These are phyloP conservation scores for Gambusia affinis DNA, from an alignment of 2,113 vertebrate species.

Conservation along the genomic window DNA sequence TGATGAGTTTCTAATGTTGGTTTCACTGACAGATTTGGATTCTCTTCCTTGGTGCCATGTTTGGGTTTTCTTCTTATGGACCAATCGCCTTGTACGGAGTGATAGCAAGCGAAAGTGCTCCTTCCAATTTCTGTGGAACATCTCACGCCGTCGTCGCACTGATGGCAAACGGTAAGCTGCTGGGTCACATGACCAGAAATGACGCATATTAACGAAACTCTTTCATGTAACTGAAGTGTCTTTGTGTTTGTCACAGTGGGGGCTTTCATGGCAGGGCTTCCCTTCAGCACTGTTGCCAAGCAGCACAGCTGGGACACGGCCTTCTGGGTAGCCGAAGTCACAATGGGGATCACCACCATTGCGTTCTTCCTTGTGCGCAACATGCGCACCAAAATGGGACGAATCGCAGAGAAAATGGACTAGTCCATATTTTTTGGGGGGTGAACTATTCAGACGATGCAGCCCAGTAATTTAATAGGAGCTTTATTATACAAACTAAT, in stretches of 20 bases:
- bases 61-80: slow-evolving; percentile 95
- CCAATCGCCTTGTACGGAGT: slow-evolving; percentile 95
- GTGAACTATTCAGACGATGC: slow-evolving; percentile 8
- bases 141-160: slow-evolving; percentile 96
- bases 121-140: slow-evolving; percentile 93
- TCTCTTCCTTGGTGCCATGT: slow-evolving; percentile 87
- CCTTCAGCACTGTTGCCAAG: slow-evolving; percentile 97
- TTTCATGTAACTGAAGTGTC: background rate
- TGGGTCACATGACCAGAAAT: background rate
- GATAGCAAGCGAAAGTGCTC: slow-evolving; percentile 95
- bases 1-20: background rate
- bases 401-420: slow-evolving; percentile 83
- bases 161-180: slow-evolving; percentile 91
- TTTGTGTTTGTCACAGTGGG: slow-evolving; percentile 83
- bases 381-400: slow-evolving; percentile 96
- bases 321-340: slow-evolving; percentile 93
- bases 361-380: slow-evolving; percentile 91
- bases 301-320: slow-evolving; percentile 92
- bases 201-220: background rate
- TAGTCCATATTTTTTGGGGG: slow-evolving; percentile 62
- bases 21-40: slow-evolving; percentile 88
- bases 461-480: slow-evolving; percentile 29
- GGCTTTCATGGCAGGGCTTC: slow-evolving; percentile 93
- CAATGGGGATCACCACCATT: slow-evolving; percentile 80
- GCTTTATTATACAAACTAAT: slow-evolving; percentile 18